Base-by-base conservation (phyloP, 64 coral and sea anemone genomes). In the Montipora cactus region DNA sequence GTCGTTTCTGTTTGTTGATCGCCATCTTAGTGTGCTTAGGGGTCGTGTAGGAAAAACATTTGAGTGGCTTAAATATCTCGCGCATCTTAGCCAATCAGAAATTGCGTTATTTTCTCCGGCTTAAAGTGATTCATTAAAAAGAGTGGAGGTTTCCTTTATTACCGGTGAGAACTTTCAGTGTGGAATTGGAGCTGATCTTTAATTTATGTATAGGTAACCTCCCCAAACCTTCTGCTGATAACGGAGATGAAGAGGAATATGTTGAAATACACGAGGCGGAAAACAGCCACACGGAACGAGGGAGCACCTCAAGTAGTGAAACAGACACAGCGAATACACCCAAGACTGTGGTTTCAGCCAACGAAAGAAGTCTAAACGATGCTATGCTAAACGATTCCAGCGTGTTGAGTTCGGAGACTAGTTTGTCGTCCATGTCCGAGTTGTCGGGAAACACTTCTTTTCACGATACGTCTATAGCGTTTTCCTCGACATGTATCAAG, bases 401-500 rank as follows among this genome's bases (percentile, higher is more conserved):
- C 78, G 75, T 92, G 1, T 3, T 91, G 2, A 87, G 94, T 75
- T 92, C 88, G 1, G 93, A 97, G 45, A 89, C 89, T 4, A 97
- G 89, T 83, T 48, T 95, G 5, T 97, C 93, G 0, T 97, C 96
- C 2, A n/a, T 97, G 78, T 95, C 93, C 3, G 92, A 97, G 13
- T 71, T 94, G 21, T 97, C 96, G 1, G 93, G 49, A 53, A 88
- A 91, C n/a, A 79, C 95, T 15, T 97, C 96, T 10, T 97, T 97
- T 53, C 88, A 97, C 52, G 96, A 97, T 10, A 76, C 88, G 0
- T 97, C 96, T 4, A 97, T 97, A 28, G 93, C 93, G n/a, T 97
- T 97, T 49, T 97, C 96, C 9, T 97, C 96, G 51, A 97, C 96
- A 14, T 97, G 96, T 83, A 94, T 97, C 73, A 97, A 97, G 52